Percentiles rank a stretch among this genome's conserved stretches.
phyloP scores from a whole-genome alignment of 1,140 invertebrate genomes.

The Thalassaphorura encarpata region DNA sequence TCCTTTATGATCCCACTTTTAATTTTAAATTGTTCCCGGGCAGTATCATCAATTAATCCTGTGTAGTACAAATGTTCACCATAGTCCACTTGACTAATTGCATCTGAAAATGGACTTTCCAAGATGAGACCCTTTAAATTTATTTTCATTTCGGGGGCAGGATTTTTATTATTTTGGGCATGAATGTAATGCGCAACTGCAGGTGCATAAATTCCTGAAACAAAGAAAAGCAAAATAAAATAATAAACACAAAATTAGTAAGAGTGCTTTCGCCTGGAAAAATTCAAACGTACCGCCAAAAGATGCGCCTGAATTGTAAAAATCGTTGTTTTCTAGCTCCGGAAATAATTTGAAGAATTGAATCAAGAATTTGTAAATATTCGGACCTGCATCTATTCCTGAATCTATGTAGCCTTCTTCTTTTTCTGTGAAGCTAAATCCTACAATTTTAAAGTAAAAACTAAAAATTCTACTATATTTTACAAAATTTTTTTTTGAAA shows the following conservation, averaged over 20 bases:
- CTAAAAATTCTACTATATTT: no score
- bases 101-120: constrained; percentile 44
- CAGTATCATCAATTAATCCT: constrained; percentile 42
- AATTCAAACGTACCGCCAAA: no score
- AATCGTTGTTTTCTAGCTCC: constrained; percentile 35
- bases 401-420: constrained; percentile 36
- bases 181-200: constrained; percentile 65
- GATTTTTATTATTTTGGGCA: constrained; percentile 45
- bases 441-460: constrained; percentile 29
- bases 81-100: constrained; percentile 39
- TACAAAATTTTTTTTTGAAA: no score
- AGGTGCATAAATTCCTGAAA: constrained; percentile 60
- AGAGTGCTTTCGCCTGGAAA: no score
- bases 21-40: no score
- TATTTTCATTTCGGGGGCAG: no score
- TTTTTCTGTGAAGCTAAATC: constrained; percentile 34
- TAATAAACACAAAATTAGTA: no score
- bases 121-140: constrained; percentile 40
- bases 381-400: constrained; percentile 40
- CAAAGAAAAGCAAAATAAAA: no score
- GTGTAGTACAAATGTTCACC: constrained; percentile 42
- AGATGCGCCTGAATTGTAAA: constrained; percentile 40
- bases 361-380: constrained; percentile 39
- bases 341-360: constrained; percentile 40
- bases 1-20: no score